These are phyloP conservation scores for Leuctra nigra DNA, from an alignment of 2,888 invertebrate species.

Conservation along the genomic window DNA sequence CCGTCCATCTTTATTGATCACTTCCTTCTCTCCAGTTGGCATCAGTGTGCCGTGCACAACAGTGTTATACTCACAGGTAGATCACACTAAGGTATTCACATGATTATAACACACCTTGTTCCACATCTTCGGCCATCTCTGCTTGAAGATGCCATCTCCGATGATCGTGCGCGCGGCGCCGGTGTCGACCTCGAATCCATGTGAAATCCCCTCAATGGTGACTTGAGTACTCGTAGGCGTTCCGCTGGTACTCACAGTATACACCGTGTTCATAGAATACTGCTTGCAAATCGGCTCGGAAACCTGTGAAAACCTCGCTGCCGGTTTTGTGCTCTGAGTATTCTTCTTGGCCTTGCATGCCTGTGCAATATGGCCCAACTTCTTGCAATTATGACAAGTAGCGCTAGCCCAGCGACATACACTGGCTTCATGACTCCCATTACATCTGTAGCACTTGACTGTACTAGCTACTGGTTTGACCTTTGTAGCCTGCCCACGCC, in stretches of 20 bases:
- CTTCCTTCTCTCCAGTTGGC: too few species aligned
- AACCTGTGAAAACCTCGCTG: neutral
- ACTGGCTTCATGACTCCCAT: neutral
- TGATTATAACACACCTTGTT: too few species aligned
- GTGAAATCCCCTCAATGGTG: neutral
- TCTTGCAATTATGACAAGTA: neutral
- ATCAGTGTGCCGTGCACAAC: too few species aligned
- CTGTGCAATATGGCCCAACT: conserved; percentile 4
- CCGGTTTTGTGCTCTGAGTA: neutral
- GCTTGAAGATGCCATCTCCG: neutral
- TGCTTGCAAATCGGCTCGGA: too few species aligned
- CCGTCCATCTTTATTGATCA: too few species aligned
- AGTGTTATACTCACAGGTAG: too few species aligned
- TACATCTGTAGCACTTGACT: neutral
- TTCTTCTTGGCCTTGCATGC: neutral
- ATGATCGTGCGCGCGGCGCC: neutral
- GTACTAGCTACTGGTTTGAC: too few species aligned
- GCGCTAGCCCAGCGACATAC: neutral
- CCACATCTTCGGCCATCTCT: neutral
- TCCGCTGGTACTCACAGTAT: neutral
- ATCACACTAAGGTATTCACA: too few species aligned
- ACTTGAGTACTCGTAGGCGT: neutral
- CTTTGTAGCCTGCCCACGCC: too few species aligned
- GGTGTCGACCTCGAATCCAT: neutral
- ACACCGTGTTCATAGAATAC: too few species aligned